Evolutionary conservation across 2,113 vertebrate genomes (phyloP), one percentile per base, ranked within the genome.

Genomic region (Rhodinocichla rosea): DNA sequence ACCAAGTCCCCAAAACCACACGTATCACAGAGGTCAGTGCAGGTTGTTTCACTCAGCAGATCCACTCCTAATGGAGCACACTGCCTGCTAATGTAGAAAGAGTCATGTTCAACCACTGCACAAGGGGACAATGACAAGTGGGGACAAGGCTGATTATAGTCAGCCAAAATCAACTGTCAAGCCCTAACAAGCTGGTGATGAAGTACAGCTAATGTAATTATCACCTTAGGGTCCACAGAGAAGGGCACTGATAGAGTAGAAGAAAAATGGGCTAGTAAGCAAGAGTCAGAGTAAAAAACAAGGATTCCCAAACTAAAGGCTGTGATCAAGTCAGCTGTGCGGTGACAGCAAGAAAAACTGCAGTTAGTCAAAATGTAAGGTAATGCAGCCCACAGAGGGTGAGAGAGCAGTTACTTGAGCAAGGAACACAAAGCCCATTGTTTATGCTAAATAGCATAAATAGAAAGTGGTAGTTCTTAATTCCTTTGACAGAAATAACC

Each of bases 171-270:
- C 94, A 95, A 89, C 86, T 96, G 90, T 89, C 90, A 94, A 92
- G 95, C 52, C 92, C 94, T 96, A 94, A 97, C 93, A 95, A 95
- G 93, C 73, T 80, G 64, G 88, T 93, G 94, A 96, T 95, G 86
- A 95, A 96, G 92, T 89, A 90, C 88, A 93, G 77, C 80, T 97
- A 94, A 95, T 92, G 89, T 87, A 96, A 93, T 93, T 94, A 96
- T 87, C 95, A 97, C 94, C 94, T 94, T 67, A 93, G 88, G 90
- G 87, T 88, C 85, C 85, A 71, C 80, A 81, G 83, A 92, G 80
- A 83, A 95, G 79, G 94, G 69, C 65, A 76, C 45, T 73, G 90
- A 83, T 93, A 90, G 57, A 89, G 80, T 18, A 89, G 76, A 93
- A 96, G 88, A 96, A 92, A 90, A 96, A 95, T 92, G 77, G 88